A percentile compares a stretch with the other conserved stretches of the same genome.
phyloP scores from a whole-genome alignment of 2,113 vertebrate species.

The Ibidorhyncha struthersii region DNA sequence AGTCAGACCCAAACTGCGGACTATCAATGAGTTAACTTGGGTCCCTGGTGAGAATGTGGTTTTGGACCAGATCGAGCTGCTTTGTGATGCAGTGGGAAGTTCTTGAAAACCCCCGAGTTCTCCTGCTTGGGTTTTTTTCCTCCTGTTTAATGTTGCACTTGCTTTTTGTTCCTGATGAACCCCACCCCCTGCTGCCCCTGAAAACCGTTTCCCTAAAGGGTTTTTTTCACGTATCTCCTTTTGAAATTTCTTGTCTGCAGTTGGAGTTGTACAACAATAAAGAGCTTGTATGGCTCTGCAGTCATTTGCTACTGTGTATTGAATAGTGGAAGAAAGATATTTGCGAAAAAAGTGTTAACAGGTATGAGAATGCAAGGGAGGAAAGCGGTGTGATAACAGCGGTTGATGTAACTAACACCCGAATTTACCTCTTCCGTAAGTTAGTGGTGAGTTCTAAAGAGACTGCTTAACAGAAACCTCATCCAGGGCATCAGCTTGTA shows the following conservation, averaged over 20 bases:
- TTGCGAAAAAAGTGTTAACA: neutral
- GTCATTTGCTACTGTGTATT: neutral
- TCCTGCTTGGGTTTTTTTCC: neutral
- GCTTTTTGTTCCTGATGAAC: neutral
- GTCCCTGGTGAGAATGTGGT: rapidly evolving
- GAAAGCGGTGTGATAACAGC: neutral
- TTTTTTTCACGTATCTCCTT: neutral
- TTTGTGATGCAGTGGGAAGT: neutral
- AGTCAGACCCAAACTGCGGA: neutral
- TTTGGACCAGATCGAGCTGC: neutral
- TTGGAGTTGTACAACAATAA: neutral
- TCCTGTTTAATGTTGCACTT: neutral
- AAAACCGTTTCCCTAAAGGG: neutral
- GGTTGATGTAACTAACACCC: neutral
- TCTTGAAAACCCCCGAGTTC: neutral
- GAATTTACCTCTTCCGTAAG: neutral
- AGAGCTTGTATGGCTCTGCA: neutral
- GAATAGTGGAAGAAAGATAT: neutral
- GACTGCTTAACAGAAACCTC: neutral
- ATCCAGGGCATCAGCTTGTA: neutral
- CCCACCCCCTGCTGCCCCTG: neutral
- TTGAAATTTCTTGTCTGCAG: neutral
- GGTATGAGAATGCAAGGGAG: neutral
- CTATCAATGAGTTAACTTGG: neutral
- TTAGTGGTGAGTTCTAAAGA: neutral